Evolutionary conservation across 2,797 vertebrate species (phyloP).

Genomic region (Cynodonichthys magdalenae): DNA sequence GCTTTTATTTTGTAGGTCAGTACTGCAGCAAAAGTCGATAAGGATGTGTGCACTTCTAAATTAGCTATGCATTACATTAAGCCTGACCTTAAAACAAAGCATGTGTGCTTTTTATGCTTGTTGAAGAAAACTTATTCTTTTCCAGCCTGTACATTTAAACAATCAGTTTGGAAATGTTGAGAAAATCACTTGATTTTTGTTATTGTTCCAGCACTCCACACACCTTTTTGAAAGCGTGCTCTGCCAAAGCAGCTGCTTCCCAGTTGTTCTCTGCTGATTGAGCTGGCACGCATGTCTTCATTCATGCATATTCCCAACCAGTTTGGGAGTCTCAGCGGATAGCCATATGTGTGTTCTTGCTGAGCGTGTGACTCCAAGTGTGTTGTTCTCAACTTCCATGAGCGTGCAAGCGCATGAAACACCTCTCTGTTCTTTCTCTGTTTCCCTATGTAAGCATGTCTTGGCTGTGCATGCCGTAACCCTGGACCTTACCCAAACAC

Average conservation of each 20-base stretch:
- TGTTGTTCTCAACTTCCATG: constrained; percentile 42
- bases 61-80: constrained; percentile 69
- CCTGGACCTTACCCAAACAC: constrained; percentile 69
- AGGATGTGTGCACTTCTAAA: constrained; percentile 35
- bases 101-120: constrained; percentile 19
- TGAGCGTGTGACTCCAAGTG: constrained; percentile 30
- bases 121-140: constrained; percentile 30
- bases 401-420: constrained; percentile 42
- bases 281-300: constrained; percentile 61
- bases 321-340: constrained; percentile 38
- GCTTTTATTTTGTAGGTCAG: constrained; percentile 73
- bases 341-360: constrained; percentile 43
- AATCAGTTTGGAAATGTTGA: constrained; percentile 45
- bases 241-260: constrained; percentile 66
- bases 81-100: constrained; percentile 65
- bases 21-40: constrained; percentile 64
- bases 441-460: constrained; percentile 68
- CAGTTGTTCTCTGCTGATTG: constrained; percentile 70
- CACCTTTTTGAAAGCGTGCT: constrained; percentile 29
- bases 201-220: constrained; percentile 36
- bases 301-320: constrained; percentile 63
- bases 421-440: constrained; percentile 66
- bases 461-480: constrained; percentile 53
- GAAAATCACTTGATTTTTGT: constrained; percentile 24
- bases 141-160: constrained; percentile 26